phyloP scores from a whole-genome alignment of 2,888 invertebrate species.

The Gryllus longicercus region DNA sequence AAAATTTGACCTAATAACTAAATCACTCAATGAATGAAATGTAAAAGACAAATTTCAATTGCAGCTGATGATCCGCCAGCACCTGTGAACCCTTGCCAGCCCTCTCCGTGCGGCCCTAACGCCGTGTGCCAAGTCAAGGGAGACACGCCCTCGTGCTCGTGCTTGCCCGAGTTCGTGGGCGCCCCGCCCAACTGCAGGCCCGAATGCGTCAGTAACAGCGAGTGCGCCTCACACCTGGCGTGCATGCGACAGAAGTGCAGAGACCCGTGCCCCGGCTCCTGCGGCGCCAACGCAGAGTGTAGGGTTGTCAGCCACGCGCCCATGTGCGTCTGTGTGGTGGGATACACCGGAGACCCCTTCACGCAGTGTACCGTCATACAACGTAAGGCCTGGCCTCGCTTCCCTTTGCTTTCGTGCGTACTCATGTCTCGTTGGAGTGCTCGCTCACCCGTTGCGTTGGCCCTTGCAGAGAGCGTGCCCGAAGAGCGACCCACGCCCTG shows the following conservation, averaged over 20 bases:
- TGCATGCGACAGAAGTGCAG: conserved; percentile 45
- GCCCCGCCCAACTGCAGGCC: conserved; percentile 61
- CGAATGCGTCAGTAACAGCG: conserved; percentile 51
- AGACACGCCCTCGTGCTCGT: conserved; percentile 44
- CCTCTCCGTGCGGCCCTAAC: conserved; percentile 67
- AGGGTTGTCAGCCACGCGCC: conserved; percentile 46
- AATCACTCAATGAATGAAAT: too few relatives aligned
- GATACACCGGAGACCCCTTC: conserved; percentile 47
- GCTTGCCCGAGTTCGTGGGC: conserved; percentile 47
- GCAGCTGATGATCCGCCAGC: conserved; percentile 37
- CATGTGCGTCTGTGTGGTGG: conserved; percentile 42
- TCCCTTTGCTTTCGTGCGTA: background rate
- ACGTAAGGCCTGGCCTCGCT: conserved; percentile 21
- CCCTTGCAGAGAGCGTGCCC: conserved; percentile 32
- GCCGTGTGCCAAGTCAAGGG: conserved; percentile 57
- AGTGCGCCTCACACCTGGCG: conserved; percentile 43
- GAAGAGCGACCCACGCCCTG: conserved; percentile 35
- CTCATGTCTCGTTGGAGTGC: background rate
- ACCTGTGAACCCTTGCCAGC: conserved; percentile 54
- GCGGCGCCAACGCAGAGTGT: conserved; percentile 47
- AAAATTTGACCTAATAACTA: too few relatives aligned
- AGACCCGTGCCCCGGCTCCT: conserved; percentile 46
- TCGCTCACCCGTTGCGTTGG: background rate
- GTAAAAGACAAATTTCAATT: background rate
- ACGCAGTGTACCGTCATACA: conserved; percentile 39